Base-by-base conservation (phyloP, 53 echinoderm and acorn worm species). In the Luidia sarsii region DNA sequence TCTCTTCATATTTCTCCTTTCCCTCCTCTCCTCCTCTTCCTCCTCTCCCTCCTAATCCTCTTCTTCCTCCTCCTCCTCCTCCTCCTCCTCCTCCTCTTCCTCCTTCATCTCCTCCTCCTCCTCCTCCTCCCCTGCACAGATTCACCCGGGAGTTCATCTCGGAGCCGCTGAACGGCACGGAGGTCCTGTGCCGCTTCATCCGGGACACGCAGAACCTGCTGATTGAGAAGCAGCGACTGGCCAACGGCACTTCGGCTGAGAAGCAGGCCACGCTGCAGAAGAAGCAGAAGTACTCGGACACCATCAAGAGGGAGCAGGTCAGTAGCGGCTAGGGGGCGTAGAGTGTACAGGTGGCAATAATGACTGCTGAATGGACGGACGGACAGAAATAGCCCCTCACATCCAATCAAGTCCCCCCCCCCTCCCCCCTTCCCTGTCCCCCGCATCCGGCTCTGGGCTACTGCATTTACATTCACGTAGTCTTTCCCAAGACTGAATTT, bases 111-210 rank as follows among this genome's bases (percentile, higher is more conserved):
- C 33, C 7, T 22, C 31, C 16, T 11, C 27, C 22, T 21, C 38
- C 11, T 31, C 36, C 72, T 2, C 22, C 11, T n/a, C n/a, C n/a
- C n/a, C n/a, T n/a, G n/a, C 43, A 5, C 48, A 95, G 95, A 14
- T 95, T 95, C 41, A 53, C 91, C 25, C 89, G 83, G 37, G 68
- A 70, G 23, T 95, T 95, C 57, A 87, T 92, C 39, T 82, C 95
- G 2, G 68, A 61, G 14, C 72, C 71, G n/a, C 59, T 83, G 23
- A 68, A 89, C 24, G 95, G 95, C 11, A 80, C 89, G 3, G 81
- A 81, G 11, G 83, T 92, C 1, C 68, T 95, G 2, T 73, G 70
- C 22, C 69, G 87, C 7, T 95, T 95, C 64, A 56, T 95, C 9
- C 75, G 71, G 2, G 92, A 95, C 57, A 95, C 92, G 16, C 92